Evolutionary conservation across 2,113 vertebrate species (phyloP).

Genomic region (Tetrao urogallus): DNA sequence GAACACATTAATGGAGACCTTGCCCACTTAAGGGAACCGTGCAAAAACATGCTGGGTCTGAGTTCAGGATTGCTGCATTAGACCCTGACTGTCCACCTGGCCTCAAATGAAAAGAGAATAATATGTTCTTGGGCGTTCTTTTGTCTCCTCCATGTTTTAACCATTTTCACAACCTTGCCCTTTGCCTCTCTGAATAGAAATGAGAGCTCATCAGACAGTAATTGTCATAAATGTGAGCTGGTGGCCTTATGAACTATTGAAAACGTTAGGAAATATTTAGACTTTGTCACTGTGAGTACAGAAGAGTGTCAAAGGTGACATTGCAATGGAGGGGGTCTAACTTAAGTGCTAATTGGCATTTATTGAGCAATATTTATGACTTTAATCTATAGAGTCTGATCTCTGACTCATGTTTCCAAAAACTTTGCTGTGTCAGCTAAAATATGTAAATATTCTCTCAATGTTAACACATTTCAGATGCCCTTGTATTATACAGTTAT

Average conservation of each 20-base stretch:
- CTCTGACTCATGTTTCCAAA: conserved; percentile 14
- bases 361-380: conserved; percentile 51
- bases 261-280: conserved; percentile 47
- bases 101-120: not conserved
- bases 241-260: conserved; percentile 22
- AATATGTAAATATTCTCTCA: conserved; percentile 55
- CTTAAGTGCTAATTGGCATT: conserved; percentile 48
- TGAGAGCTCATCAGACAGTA: conserved; percentile 45
- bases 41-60: not conserved
- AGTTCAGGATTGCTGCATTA: not conserved
- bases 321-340: not conserved
- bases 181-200: conserved; percentile 56
- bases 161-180: conserved; percentile 50
- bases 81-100: not conserved
- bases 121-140: not conserved
- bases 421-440: not conserved
- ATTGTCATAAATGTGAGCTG: conserved; percentile 51
- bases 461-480: conserved; percentile 16
- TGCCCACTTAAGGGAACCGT: not conserved
- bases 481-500: conserved; percentile 15
- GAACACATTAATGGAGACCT: not conserved
- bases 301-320: conserved; percentile 44
- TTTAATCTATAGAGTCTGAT: conserved; percentile 37
- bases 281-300: conserved; percentile 1
- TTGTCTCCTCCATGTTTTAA: conserved; percentile 16